These are phyloP conservation scores for Macrosoma leucophasiata DNA, from an alignment of 2,888 invertebrate species.

Conservation along the genomic window DNA sequence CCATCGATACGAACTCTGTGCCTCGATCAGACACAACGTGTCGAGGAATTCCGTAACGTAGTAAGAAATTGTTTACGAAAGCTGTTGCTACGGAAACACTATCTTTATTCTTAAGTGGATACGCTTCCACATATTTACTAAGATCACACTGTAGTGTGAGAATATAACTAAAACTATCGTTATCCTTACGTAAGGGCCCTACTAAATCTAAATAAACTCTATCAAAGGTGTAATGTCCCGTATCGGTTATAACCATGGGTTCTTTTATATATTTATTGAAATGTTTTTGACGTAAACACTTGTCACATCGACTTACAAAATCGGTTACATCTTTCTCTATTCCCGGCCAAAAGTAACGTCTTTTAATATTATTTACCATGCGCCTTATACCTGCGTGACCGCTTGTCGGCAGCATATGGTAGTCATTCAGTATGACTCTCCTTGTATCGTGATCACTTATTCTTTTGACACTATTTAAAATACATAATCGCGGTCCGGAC, in stretches of 20 bases:
- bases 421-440: constrained; percentile 9
- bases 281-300: constrained; percentile 22
- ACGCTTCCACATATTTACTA: constrained; percentile 18
- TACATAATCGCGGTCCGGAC: not conserved
- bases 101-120: constrained; percentile 16
- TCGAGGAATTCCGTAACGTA: constrained; percentile 20
- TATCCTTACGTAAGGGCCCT: constrained; percentile 21
- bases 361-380: constrained; percentile 16
- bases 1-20: constrained; percentile 17
- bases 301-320: constrained; percentile 17
- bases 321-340: constrained; percentile 16
- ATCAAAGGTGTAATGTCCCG: constrained; percentile 21
- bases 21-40: constrained; percentile 20
- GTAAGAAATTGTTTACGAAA: constrained; percentile 22
- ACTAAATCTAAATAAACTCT: constrained; percentile 25
- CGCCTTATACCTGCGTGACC: constrained; percentile 15
- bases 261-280: constrained; percentile 7
- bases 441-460: not conserved
- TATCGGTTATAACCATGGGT: constrained; percentile 21
- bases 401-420: constrained; percentile 16
- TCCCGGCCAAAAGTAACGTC: constrained; percentile 15
- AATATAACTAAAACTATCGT: constrained; percentile 17
- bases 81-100: constrained; percentile 12
- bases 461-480: constrained; percentile 2
- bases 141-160: constrained; percentile 23